Evolutionary conservation across 1,140 invertebrate species (phyloP).

Genomic region (Hesperophylax magnus): DNA sequence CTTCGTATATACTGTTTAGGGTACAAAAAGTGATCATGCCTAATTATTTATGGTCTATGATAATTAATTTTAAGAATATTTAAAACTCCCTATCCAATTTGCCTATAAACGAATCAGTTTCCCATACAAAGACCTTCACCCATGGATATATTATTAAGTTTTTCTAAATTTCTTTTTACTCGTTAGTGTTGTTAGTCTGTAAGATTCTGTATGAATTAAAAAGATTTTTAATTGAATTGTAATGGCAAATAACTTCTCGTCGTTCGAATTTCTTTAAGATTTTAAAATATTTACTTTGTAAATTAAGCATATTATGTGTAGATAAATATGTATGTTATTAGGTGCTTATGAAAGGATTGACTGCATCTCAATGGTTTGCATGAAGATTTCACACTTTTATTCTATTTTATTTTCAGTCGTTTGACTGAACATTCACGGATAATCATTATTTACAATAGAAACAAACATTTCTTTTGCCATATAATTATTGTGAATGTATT

Average conservation of each 20-base stretch:
- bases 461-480: not conserved
- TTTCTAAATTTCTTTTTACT: not conserved
- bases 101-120: not conserved
- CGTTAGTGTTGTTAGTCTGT: not conserved
- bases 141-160: too few relatives aligned
- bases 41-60: constrained; percentile 30
- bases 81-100: constrained; percentile 8
- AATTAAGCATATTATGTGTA: constrained; percentile 32
- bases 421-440: too few relatives aligned
- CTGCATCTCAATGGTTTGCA: constrained; percentile 5
- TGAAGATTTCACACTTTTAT: too few relatives aligned
- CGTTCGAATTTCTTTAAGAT: constrained; percentile 3
- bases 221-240: not conserved
- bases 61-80: constrained; percentile 30
- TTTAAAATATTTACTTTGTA: not conserved
- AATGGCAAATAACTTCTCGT: constrained; percentile 25
- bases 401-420: too few relatives aligned
- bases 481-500: not conserved
- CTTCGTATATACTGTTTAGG: constrained; percentile 18
- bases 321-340: constrained; percentile 19
- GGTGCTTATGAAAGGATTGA: constrained; percentile 32
- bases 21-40: constrained; percentile 33
- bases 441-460: constrained; percentile 9
- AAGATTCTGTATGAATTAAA: constrained; percentile 9
- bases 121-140: not conserved